A percentile compares a stretch with the other conserved stretches of the same genome.
These are phyloP conservation scores for Penaeus japonicus DNA, from an alignment of 1,140 invertebrate genomes.

Conservation along the genomic window DNA sequence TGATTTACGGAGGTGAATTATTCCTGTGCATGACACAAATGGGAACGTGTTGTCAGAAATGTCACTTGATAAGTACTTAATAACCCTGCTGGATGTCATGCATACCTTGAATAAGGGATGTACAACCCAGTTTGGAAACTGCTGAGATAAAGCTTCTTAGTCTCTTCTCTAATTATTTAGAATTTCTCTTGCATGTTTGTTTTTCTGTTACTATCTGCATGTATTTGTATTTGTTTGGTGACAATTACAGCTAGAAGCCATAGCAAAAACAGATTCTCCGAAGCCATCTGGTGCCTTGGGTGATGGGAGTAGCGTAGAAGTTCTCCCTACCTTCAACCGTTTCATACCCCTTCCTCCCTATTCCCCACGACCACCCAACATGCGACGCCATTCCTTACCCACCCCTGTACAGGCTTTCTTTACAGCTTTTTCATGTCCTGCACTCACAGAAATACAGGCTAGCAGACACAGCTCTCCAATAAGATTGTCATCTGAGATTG, in stretches of 20 bases:
- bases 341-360: constrained; percentile 22
- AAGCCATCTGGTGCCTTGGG: neutral
- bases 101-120: too few relatives aligned
- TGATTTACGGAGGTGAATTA: too few relatives aligned
- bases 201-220: neutral
- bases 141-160: neutral
- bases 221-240: constrained; percentile 25
- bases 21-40: too few relatives aligned
- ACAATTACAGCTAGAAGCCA: constrained; percentile 37
- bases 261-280: neutral
- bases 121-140: too few relatives aligned
- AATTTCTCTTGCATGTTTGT: neutral
- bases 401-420: constrained; percentile 37
- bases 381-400: neutral
- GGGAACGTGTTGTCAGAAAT: too few relatives aligned
- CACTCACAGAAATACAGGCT: constrained; percentile 17
- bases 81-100: too few relatives aligned
- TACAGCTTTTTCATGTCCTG: constrained; percentile 44
- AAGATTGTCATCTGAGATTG: neutral
- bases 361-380: neutral
- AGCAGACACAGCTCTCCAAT: neutral
- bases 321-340: neutral
- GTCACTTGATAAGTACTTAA: too few relatives aligned
- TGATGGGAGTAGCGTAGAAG: neutral
- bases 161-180: neutral